phyloP scores from a whole-genome alignment of 2,113 vertebrate genomes.

The Uria aalge region DNA sequence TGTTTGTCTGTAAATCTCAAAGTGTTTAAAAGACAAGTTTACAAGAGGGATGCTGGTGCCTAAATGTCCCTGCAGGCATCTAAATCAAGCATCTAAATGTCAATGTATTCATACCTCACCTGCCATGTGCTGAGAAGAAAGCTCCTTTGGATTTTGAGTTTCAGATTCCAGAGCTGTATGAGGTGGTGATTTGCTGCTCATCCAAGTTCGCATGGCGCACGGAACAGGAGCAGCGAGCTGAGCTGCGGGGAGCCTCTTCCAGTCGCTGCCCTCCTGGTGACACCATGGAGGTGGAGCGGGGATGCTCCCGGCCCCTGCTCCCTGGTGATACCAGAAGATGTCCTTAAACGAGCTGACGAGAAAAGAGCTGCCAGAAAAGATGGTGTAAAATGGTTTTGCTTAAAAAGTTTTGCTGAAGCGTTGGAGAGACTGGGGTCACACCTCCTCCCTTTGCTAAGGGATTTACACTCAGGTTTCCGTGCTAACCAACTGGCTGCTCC shows the following conservation, averaged over 20 bases:
- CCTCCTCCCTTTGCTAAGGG: background rate
- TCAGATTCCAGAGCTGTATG: background rate
- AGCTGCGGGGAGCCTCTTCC: background rate
- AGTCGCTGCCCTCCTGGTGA: background rate
- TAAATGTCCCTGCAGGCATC: slow-evolving; percentile 13
- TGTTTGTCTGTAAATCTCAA: slow-evolving; percentile 40
- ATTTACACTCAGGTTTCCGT: background rate
- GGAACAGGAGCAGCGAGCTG: background rate
- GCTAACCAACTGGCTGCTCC: background rate
- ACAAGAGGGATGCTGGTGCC: slow-evolving; percentile 15
- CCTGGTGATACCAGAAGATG: background rate
- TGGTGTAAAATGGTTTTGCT: background rate
- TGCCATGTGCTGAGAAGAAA: background rate
- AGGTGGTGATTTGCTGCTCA: background rate
- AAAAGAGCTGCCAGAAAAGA: background rate
- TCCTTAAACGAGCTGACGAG: background rate
- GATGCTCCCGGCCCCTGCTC: background rate
- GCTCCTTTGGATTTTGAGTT: background rate
- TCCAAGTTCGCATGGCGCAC: background rate
- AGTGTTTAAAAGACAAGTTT: slow-evolving; percentile 39
- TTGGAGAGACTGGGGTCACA: background rate
- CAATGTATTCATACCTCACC: slow-evolving; percentile 50
- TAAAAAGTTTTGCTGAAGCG: background rate
- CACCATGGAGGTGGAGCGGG: background rate
- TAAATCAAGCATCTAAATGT: slow-evolving; percentile 54